phyloP scores from a whole-genome alignment of 2,113 vertebrate genomes.

The Solea solea region DNA sequence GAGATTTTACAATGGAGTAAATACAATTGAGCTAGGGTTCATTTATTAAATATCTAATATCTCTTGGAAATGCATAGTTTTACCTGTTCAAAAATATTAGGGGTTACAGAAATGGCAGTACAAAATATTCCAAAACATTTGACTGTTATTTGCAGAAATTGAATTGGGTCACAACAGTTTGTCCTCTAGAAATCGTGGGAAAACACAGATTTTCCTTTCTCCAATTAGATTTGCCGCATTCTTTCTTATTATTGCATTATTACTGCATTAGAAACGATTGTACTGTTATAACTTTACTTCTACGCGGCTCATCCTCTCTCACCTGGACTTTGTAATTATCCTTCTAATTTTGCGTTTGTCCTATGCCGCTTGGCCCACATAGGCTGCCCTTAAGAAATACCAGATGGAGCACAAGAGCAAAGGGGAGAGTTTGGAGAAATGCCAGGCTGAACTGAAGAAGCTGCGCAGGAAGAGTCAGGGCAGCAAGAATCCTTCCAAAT shows the following conservation, averaged over 20 bases:
- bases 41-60: too few relatives aligned
- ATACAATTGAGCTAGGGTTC: too few relatives aligned
- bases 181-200: too few relatives aligned
- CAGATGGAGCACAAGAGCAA: conserved; percentile 95
- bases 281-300: neutral
- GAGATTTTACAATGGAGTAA: too few relatives aligned
- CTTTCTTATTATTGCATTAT: neutral
- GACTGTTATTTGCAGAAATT: too few relatives aligned
- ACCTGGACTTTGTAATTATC: conserved; percentile 16
- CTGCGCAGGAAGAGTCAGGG: conserved; percentile 98
- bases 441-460: conserved; percentile 96
- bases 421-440: conserved; percentile 95
- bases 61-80: too few relatives aligned
- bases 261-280: neutral
- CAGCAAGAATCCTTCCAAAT: conserved; percentile 98
- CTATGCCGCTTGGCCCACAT: conserved; percentile 39
- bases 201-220: neutral
- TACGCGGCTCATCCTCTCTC: neutral
- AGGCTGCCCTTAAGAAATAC: conserved; percentile 98
- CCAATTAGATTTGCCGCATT: too few relatives aligned
- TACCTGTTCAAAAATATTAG: too few relatives aligned
- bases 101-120: too few relatives aligned
- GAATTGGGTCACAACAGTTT: too few relatives aligned
- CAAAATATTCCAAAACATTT: too few relatives aligned
- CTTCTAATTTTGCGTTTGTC: conserved; percentile 26